Percentiles rank a stretch among this genome's conserved stretches.
These are phyloP conservation scores for Anableps anableps DNA, from an alignment of 2,797 vertebrate genomes.

Conservation along the genomic window DNA sequence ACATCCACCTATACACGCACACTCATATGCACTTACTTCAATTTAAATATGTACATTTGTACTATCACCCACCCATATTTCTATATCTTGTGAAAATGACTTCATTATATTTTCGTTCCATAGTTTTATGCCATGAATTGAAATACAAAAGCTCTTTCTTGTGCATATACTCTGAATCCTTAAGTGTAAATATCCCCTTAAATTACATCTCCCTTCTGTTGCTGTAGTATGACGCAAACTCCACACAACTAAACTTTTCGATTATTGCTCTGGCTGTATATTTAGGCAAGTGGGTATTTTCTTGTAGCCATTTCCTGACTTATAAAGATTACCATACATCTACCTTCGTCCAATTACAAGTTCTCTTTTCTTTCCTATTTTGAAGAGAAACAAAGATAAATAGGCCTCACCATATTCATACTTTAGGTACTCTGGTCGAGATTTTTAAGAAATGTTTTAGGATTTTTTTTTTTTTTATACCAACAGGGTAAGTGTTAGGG, in stretches of 20 bases:
- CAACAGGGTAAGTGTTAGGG: too few relatives aligned
- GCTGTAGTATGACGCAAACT: not conserved
- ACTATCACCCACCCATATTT: too few relatives aligned
- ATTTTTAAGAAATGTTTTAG: not conserved
- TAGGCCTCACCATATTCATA: not conserved
- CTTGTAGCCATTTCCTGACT: not conserved
- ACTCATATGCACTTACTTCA: too few relatives aligned
- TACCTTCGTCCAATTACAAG: not conserved
- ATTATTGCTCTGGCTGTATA: not conserved
- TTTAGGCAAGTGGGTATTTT: not conserved
- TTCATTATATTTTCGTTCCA: too few relatives aligned
- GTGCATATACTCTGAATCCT: too few relatives aligned
- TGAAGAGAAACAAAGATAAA: not conserved
- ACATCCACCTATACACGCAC: too few relatives aligned
- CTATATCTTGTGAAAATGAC: too few relatives aligned
- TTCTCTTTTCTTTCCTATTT: not conserved
- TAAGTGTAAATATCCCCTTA: too few relatives aligned
- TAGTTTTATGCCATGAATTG: too few relatives aligned
- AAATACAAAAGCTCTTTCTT: too few relatives aligned
- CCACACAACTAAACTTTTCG: not conserved
- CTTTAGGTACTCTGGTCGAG: not conserved
- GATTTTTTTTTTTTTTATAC: not conserved
- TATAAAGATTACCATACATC: not conserved
- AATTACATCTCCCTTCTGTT: not conserved
- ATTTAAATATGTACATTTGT: too few relatives aligned